phyloP scores from a whole-genome alignment of 2,113 vertebrate species.

The Apodemus sylvaticus region DNA sequence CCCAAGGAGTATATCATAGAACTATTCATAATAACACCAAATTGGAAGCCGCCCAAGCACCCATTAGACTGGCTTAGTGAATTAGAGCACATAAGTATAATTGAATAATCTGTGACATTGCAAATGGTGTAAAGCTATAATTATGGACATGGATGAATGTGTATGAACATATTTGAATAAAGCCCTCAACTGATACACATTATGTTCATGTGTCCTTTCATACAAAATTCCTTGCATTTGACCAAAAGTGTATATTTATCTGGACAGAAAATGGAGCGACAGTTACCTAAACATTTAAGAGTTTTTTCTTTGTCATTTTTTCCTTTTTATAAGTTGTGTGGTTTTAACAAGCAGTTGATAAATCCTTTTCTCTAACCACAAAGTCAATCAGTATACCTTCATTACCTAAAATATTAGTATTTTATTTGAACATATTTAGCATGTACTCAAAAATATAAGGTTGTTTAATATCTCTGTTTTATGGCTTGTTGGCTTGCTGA shows the following conservation, averaged over 20 bases:
- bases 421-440: constrained; percentile 35
- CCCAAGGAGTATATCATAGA: constrained; percentile 43
- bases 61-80: constrained; percentile 62
- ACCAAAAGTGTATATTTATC: not conserved
- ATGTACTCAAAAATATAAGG: not conserved
- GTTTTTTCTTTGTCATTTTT: not conserved
- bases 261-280: constrained; percentile 19
- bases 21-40: constrained; percentile 36
- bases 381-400: not conserved
- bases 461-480: constrained; percentile 14
- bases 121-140: constrained; percentile 52
- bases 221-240: not conserved
- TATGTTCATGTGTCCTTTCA: not conserved
- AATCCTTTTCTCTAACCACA: not conserved
- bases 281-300: constrained; percentile 20
- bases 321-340: not conserved
- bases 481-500: not conserved
- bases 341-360: constrained; percentile 1
- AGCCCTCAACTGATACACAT: constrained; percentile 12
- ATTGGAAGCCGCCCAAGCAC: constrained; percentile 43
- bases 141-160: constrained; percentile 69
- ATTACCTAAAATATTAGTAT: not conserved
- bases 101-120: constrained; percentile 60
- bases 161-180: constrained; percentile 38
- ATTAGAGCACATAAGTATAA: constrained; percentile 61